Conservation (phyloP, 2,888 invertebrate species). For the Eupelmus urozonus region DNA sequence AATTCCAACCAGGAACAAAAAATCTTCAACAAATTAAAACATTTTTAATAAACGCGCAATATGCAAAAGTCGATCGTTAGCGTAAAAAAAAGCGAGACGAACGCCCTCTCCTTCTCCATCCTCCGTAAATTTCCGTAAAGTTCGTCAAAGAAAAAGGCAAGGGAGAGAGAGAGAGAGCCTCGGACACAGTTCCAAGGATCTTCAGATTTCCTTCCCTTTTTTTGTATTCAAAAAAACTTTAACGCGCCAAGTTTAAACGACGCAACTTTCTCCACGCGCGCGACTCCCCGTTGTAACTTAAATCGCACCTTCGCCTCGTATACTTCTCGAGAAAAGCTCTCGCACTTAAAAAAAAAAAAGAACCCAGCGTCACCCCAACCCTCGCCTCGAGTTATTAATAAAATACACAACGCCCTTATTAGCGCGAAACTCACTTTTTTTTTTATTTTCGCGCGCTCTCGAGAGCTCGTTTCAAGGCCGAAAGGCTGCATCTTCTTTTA, state of each 20-base stretch:
- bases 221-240: conserved; percentile 48
- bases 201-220: conserved; percentile 27
- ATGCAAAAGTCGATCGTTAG: conserved; percentile 15
- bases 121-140: conserved; percentile 15
- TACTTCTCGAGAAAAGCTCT: background rate
- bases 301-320: conserved; percentile 25
- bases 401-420: background rate
- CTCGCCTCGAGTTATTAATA: background rate
- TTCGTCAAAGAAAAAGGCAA: conserved; percentile 2
- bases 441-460: too few relatives aligned
- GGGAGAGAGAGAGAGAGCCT: too few relatives aligned
- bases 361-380: background rate
- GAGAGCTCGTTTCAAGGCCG: too few relatives aligned
- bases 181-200: conserved; percentile 43
- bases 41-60: conserved; percentile 14
- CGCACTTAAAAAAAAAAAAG: background rate
- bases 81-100: conserved; percentile 6
- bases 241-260: conserved; percentile 47
- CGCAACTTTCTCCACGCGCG: conserved; percentile 38
- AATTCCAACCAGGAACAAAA: background rate
- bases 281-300: conserved; percentile 30
- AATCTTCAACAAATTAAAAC: conserved; percentile 14
- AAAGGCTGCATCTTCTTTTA: too few relatives aligned
- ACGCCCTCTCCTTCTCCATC: conserved; percentile 13
- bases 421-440: background rate